phyloP scores from a whole-genome alignment of 2,888 invertebrate genomes.

The Eristalis intricaria region DNA sequence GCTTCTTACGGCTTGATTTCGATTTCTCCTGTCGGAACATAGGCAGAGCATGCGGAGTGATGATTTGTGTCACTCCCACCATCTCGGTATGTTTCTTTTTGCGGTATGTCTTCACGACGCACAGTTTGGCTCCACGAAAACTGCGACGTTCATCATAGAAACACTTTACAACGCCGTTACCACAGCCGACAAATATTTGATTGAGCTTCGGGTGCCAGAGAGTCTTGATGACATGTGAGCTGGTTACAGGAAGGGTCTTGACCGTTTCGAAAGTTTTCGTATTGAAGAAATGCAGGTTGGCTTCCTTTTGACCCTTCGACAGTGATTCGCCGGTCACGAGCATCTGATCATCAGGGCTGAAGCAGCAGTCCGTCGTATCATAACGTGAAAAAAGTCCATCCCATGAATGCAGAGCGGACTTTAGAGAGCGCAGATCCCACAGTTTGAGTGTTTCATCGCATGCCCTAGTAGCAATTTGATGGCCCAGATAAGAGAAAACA shows the following conservation, averaged over 20 bases:
- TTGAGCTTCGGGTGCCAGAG: slow-evolving; percentile 99
- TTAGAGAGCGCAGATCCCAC: slow-evolving; percentile 95
- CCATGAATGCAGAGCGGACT: slow-evolving; percentile 88
- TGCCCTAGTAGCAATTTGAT: slow-evolving; percentile 88
- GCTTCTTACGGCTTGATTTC: slow-evolving; percentile 92
- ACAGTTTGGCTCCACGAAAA: slow-evolving; percentile 94
- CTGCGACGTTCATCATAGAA: slow-evolving; percentile 95
- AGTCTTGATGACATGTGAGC: slow-evolving; percentile 92
- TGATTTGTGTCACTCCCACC: slow-evolving; percentile 94
- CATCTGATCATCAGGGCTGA: slow-evolving; percentile 95
- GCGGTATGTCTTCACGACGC: slow-evolving; percentile 90
- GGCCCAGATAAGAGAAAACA: slow-evolving; percentile 90
- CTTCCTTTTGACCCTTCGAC: slow-evolving; percentile 84
- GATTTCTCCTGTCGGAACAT: slow-evolving; percentile 96
- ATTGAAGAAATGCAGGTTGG: slow-evolving; percentile 90
- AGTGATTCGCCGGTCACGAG: slow-evolving; percentile 94
- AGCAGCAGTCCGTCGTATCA: slow-evolving; percentile 88
- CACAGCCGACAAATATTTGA: slow-evolving; percentile 96
- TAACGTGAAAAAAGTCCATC: slow-evolving; percentile 90
- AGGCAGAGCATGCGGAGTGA: slow-evolving; percentile 97
- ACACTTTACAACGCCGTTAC: slow-evolving; percentile 93
- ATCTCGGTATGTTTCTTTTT: slow-evolving; percentile 93
- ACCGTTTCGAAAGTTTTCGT: slow-evolving; percentile 88
- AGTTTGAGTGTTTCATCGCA: slow-evolving; percentile 97
- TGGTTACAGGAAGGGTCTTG: slow-evolving; percentile 88